Percentiles rank a stretch among this genome's conserved stretches.
These are phyloP conservation scores for Centropristis striata DNA, from an alignment of 2,113 vertebrate species.

Conservation along the genomic window DNA sequence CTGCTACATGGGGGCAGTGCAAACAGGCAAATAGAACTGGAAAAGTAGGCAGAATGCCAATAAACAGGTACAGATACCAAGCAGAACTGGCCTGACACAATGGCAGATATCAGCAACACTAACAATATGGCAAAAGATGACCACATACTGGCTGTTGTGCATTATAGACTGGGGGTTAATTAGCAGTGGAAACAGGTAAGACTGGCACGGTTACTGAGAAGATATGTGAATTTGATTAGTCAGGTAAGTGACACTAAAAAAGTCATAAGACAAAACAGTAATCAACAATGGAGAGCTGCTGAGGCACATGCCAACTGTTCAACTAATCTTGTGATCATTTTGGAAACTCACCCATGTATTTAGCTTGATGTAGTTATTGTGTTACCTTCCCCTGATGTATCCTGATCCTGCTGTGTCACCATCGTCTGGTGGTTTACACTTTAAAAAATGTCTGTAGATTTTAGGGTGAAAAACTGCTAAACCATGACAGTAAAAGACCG, in stretches of 20 bases:
- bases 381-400: too few species aligned
- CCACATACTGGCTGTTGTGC: not conserved
- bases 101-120: not conserved
- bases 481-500: too few species aligned
- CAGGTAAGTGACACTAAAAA: too few species aligned
- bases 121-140: not conserved
- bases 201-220: not conserved
- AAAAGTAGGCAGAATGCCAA: not conserved
- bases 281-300: not conserved
- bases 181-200: not conserved
- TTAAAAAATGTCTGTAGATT: too few species aligned
- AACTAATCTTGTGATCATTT: conserved; percentile 17
- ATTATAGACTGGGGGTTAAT: not conserved
- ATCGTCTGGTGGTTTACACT: too few species aligned
- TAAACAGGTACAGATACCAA: not conserved
- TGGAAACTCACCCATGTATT: conserved; percentile 3
- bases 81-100: not conserved
- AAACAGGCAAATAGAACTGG: not conserved
- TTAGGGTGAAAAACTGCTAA: too few species aligned
- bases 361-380: not conserved
- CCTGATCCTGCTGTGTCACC: not conserved
- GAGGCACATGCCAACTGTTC: not conserved
- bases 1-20: not conserved
- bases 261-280: not conserved
- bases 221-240: too few species aligned